Evolutionary conservation across 2,888 invertebrate species (phyloP), one percentile per base, ranked within the genome.

Genomic region (Protonemura montana): DNA sequence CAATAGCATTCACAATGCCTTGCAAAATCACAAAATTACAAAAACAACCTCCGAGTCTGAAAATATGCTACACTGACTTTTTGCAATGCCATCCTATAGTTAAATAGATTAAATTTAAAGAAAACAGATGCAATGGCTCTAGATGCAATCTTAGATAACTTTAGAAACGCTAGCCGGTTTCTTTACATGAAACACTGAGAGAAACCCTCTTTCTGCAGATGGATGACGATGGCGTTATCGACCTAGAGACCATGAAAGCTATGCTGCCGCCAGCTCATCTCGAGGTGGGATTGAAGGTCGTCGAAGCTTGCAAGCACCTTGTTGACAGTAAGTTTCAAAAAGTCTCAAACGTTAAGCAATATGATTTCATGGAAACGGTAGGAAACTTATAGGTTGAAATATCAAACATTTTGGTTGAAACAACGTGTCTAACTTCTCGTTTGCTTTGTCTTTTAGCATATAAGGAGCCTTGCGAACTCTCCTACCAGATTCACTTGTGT

Each of bases 171-270:
- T 16, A 59, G 41, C 41, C 21, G 59, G 21, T 13, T 7, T 35
- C 35, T 35, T 35, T 35, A 10, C 35, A 6, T 3, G 10, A 35
- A 35, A 35, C 35, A 6, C 35, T 6, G 10, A 28, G 76, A 78
- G 76, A 76, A 21, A 42, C 30, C 86, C 84, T 29, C 86, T 82
- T 87, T 85, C 88, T 85, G 6, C 88, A 92, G 92, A 90, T 91
- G 88, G 90, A 89, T 42, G 92, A 92, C 26, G 91, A 92, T 82
- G 92, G 92, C 2, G 89, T 89, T 7, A 89, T 92, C 35, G 91
- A 92, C 86, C 90, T 89, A 29, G 92, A 91, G 81, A 90, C 91
- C 0, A 90, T 91, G 1, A 88, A 91, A 82, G 91, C 91, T 0
- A 89, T 92, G 82, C 78, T 92, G 10, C 92, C 92, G 13, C 59